Conservation (phyloP, 2,888 invertebrate species). For the Xestobium rufovillosum region DNA sequence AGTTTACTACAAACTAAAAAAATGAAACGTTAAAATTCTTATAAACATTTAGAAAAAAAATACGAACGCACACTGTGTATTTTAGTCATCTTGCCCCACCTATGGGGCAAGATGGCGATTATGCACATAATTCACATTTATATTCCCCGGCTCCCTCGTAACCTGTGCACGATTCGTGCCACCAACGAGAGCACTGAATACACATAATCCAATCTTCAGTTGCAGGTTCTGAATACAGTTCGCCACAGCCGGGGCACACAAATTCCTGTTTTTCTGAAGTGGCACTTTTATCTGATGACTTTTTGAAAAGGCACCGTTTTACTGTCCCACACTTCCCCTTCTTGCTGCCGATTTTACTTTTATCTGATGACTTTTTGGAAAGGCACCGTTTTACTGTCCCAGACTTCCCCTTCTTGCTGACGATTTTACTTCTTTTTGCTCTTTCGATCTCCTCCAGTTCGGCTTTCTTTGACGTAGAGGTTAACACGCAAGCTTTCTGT, state of each 20-base stretch:
- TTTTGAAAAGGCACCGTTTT: slow-evolving; percentile 7
- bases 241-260: slow-evolving; percentile 13
- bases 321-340: background rate
- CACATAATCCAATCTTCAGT: slow-evolving; percentile 15
- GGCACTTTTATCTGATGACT: slow-evolving; percentile 4
- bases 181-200: slow-evolving; percentile 10
- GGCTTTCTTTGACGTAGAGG: slow-evolving; percentile 9
- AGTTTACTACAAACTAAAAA: too few relatives aligned
- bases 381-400: slow-evolving; percentile 7
- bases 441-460: slow-evolving; percentile 6
- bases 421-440: slow-evolving; percentile 6
- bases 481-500: slow-evolving; percentile 8
- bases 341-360: slow-evolving; percentile 3
- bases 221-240: slow-evolving; percentile 16
- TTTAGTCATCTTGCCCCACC: background rate
- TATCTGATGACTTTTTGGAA: slow-evolving; percentile 5
- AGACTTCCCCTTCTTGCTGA: background rate
- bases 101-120: slow-evolving; percentile 1
- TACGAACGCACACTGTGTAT: too few relatives aligned
- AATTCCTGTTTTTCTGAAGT: slow-evolving; percentile 8
- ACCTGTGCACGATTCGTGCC: slow-evolving; percentile 14
- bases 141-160: slow-evolving; percentile 10
- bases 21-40: too few relatives aligned
- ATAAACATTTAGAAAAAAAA: too few relatives aligned
- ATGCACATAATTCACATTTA: slow-evolving; percentile 12